Evolutionary conservation across 2,888 invertebrate genomes (phyloP).

Genomic region (Thalpophila matura): DNA sequence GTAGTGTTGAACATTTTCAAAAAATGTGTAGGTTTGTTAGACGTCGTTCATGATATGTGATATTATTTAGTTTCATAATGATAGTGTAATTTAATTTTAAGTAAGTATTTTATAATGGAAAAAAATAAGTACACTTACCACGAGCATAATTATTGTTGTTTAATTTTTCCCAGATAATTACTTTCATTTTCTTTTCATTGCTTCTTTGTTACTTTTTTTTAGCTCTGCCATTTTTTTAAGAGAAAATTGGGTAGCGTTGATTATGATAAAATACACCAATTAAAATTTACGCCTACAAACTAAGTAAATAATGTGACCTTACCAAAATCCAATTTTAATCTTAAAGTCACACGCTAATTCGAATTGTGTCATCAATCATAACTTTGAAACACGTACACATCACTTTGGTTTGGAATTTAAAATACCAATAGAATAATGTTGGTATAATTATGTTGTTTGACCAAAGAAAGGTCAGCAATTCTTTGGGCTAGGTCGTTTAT

Average conservation of each 20-base stretch:
- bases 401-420: neutral
- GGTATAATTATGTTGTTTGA: too few species aligned
- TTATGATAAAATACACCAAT: too few species aligned
- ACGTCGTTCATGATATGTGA: slow-evolving; percentile 88
- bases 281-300: neutral
- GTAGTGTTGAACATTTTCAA: slow-evolving; percentile 51
- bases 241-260: too few species aligned
- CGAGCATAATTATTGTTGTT: slow-evolving; percentile 51
- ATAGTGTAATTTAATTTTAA: slow-evolving; percentile 62
- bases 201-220: neutral
- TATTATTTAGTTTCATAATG: slow-evolving; percentile 84
- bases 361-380: slow-evolving; percentile 28
- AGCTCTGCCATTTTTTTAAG: too few species aligned
- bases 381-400: slow-evolving; percentile 22
- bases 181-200: too few species aligned
- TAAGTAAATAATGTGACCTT: neutral
- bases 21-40: slow-evolving; percentile 61
- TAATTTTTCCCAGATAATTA: slow-evolving; percentile 49
- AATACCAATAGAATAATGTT: neutral
- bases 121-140: slow-evolving; percentile 70
- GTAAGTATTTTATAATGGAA: slow-evolving; percentile 68
- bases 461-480: too few species aligned
- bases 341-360: slow-evolving; percentile 7
- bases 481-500: too few species aligned
- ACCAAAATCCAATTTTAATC: neutral